A percentile compares a stretch with the other conserved stretches of the same genome.
Conservation (phyloP, 1,140 invertebrate genomes). For the Steinernema khuongi region DNA sequence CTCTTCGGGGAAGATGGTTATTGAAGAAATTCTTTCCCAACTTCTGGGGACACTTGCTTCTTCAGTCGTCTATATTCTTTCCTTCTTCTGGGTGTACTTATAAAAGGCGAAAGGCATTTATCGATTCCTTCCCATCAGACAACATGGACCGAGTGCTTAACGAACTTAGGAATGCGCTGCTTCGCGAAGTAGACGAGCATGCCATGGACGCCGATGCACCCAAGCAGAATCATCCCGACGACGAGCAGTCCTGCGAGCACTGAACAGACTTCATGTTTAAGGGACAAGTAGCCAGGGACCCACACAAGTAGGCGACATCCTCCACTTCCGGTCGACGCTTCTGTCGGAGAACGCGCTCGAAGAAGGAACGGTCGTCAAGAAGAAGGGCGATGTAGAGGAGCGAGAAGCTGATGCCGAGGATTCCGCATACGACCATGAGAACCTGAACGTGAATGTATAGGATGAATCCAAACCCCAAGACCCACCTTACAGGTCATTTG, state of each 20-base stretch:
- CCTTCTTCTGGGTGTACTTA: too few species aligned
- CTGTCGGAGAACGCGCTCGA: background rate
- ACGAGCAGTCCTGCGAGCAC: background rate
- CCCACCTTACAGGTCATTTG: background rate
- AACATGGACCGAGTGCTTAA: background rate
- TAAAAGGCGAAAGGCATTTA: too few species aligned
- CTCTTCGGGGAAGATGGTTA: too few species aligned
- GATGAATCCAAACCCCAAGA: background rate
- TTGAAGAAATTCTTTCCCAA: too few species aligned
- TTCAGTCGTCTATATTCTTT: too few species aligned
- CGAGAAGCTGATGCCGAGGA: background rate
- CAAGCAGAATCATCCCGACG: background rate
- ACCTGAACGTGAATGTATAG: background rate
- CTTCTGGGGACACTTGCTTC: too few species aligned
- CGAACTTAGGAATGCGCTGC: background rate
- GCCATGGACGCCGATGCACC: background rate
- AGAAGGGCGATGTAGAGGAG: conserved; percentile 1
- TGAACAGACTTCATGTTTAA: background rate
- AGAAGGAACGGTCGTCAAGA: background rate
- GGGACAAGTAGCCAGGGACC: background rate
- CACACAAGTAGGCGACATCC: background rate
- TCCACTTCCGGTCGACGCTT: background rate
- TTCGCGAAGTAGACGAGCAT: background rate
- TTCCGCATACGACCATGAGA: background rate
- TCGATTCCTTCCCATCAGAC: background rate